Percentiles rank a stretch among this genome's conserved stretches.
Evolutionary conservation across 2,797 vertebrate species (phyloP).

Genomic region (Phalanger gymnotis): DNA sequence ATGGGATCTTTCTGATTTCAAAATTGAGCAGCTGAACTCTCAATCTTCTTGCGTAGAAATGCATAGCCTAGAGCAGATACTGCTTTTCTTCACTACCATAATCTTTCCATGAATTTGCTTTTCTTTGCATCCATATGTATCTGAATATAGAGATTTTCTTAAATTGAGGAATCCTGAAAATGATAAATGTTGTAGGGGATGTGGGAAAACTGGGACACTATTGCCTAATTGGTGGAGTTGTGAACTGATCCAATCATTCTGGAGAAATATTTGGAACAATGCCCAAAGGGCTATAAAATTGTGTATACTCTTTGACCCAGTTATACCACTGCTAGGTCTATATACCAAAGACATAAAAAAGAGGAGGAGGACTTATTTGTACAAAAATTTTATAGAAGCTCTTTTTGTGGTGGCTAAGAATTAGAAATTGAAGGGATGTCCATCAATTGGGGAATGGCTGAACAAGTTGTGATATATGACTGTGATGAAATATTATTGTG

Average conservation of each 20-base stretch:
- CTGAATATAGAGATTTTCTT: neutral
- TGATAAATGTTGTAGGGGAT: neutral
- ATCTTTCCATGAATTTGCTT: neutral
- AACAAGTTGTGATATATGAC: neutral
- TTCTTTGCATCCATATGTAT: neutral
- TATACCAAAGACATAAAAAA: too few relatives aligned
- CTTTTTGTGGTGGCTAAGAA: neutral
- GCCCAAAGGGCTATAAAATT: neutral
- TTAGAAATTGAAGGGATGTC: neutral
- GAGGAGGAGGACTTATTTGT: too few relatives aligned
- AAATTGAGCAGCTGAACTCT: neutral
- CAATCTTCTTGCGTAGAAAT: neutral
- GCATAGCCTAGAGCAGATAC: constrained; percentile 7
- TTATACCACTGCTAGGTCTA: neutral
- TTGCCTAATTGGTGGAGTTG: neutral
- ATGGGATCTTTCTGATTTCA: constrained; percentile 25
- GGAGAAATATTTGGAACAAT: neutral
- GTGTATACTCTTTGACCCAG: neutral
- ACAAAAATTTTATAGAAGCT: too few relatives aligned
- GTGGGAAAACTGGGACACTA: neutral
- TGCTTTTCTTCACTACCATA: neutral
- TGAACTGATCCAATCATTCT: neutral
- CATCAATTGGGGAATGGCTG: neutral
- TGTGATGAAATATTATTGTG: neutral
- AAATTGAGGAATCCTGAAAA: neutral